Percentiles rank a stretch among this genome's conserved stretches.
These are phyloP conservation scores for Drosophila hamatofila DNA, from an alignment of 2,888 invertebrate species.

Conservation along the genomic window DNA sequence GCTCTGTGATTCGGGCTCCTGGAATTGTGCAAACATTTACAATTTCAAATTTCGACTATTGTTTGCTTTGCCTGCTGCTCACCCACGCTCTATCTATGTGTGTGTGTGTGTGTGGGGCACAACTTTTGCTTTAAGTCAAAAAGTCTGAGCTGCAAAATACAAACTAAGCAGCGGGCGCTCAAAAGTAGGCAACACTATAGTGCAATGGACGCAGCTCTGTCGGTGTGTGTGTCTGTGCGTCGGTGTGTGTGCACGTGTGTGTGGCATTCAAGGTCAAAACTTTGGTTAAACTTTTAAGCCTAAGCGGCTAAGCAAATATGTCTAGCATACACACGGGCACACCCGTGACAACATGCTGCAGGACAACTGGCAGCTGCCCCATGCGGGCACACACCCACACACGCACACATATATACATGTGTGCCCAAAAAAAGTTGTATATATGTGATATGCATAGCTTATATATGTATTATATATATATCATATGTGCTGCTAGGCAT, in stretches of 20 bases:
- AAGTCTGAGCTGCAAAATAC: constrained; percentile 59
- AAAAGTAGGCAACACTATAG: constrained; percentile 28
- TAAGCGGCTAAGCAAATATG: constrained; percentile 58
- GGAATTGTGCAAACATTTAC: constrained; percentile 75
- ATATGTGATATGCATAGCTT: background rate
- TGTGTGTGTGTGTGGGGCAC: constrained; percentile 16
- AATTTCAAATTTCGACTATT: constrained; percentile 77
- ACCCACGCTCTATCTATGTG: constrained; percentile 10
- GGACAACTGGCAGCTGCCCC: constrained; percentile 26
- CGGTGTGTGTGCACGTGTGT: background rate
- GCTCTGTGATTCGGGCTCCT: constrained; percentile 52
- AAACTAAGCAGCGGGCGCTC: constrained; percentile 28
- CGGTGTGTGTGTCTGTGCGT: background rate
- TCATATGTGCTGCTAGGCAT: background rate
- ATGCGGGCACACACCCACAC: constrained; percentile 38
- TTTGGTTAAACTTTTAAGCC: constrained; percentile 59
- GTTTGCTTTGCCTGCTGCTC: constrained; percentile 57
- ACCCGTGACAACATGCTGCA: constrained; percentile 38
- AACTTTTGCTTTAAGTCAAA: constrained; percentile 63
- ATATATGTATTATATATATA: background rate
- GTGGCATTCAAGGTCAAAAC: constrained; percentile 59
- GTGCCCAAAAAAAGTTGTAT: background rate
- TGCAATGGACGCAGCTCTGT: constrained; percentile 11
- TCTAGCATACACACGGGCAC: constrained; percentile 42
- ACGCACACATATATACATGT: background rate